phyloP scores from a whole-genome alignment of 2,888 invertebrate genomes.

The Hirtodrosophila duncani region DNA sequence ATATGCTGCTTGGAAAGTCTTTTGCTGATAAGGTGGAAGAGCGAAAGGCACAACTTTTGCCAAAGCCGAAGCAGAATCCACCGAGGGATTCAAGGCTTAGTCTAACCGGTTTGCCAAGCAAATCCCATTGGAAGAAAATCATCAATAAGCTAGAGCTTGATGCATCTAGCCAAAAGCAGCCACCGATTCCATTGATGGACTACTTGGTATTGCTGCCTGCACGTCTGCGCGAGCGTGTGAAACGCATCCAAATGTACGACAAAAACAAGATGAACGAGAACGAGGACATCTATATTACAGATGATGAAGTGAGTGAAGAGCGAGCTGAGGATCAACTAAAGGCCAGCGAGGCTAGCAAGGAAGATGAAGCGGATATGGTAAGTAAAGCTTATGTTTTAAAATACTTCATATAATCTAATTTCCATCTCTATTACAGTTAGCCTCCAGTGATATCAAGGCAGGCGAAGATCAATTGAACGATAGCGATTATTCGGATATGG shows the following conservation, averaged over 20 bases:
- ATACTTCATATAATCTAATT: not conserved
- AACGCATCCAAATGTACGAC: conserved; percentile 70
- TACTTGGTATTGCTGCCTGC: conserved; percentile 72
- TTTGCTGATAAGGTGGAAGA: too few relatives aligned
- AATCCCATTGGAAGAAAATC: conserved; percentile 69
- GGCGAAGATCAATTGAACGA: conserved; percentile 62
- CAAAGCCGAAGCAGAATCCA: conserved; percentile 25
- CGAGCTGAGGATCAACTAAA: conserved; percentile 38
- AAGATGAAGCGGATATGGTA: conserved; percentile 27
- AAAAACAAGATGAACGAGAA: conserved; percentile 65
- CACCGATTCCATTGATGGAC: conserved; percentile 58
- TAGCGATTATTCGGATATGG: conserved; percentile 73
- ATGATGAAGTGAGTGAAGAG: conserved; percentile 50
- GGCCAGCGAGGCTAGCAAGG: conserved; percentile 39
- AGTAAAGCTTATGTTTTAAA: not conserved
- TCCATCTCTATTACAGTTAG: not conserved
- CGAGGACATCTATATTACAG: conserved; percentile 59
- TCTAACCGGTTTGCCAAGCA: conserved; percentile 35
- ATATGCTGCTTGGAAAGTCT: too few relatives aligned
- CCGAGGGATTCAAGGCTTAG: conserved; percentile 33
- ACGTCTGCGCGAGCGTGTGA: conserved; percentile 64
- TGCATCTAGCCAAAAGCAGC: conserved; percentile 42
- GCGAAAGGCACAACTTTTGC: conserved; percentile 13
- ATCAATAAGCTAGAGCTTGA: conserved; percentile 68
- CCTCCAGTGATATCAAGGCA: conserved; percentile 2